Evolutionary conservation across 2,797 vertebrate species (phyloP).

Genomic region (Acanthiza pusilla): DNA sequence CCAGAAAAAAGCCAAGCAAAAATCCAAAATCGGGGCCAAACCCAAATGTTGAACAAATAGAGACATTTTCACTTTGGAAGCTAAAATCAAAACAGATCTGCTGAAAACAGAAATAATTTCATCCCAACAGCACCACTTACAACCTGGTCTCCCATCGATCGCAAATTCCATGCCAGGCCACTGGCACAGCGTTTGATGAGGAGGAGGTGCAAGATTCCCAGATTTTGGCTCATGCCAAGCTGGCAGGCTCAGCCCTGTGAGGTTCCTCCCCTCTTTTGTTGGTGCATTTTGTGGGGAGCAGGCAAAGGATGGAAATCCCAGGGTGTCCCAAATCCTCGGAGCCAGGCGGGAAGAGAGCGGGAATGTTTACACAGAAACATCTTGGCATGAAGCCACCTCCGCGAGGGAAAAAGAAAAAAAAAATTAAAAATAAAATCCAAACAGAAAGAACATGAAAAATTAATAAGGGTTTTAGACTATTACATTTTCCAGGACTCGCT

Average conservation of each 20-base stretch:
- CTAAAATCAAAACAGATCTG: slow-evolving; percentile 47
- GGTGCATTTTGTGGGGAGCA: neutral
- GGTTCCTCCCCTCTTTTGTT: neutral
- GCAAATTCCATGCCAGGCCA: neutral
- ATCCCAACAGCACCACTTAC: neutral
- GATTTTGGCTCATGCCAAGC: neutral
- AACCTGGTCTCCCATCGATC: neutral
- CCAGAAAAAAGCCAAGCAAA: neutral
- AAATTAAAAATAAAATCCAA: neutral
- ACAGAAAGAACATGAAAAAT: slow-evolving; percentile 44
- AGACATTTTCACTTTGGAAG: slow-evolving; percentile 20
- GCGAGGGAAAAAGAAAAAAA: neutral
- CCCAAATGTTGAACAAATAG: slow-evolving; percentile 33
- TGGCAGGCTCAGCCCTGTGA: neutral
- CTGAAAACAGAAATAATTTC: slow-evolving; percentile 42
- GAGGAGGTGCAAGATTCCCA: neutral
- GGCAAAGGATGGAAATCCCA: neutral
- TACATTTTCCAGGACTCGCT: slow-evolving; percentile 28
- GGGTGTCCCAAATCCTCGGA: neutral
- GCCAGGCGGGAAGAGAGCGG: neutral
- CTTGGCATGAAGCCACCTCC: neutral
- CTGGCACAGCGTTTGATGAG: neutral
- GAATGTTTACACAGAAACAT: neutral
- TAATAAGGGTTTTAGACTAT: slow-evolving; percentile 35
- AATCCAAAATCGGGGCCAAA: slow-evolving; percentile 10